phyloP scores from a whole-genome alignment of 2,113 vertebrate genomes.

The Uria aalge region DNA sequence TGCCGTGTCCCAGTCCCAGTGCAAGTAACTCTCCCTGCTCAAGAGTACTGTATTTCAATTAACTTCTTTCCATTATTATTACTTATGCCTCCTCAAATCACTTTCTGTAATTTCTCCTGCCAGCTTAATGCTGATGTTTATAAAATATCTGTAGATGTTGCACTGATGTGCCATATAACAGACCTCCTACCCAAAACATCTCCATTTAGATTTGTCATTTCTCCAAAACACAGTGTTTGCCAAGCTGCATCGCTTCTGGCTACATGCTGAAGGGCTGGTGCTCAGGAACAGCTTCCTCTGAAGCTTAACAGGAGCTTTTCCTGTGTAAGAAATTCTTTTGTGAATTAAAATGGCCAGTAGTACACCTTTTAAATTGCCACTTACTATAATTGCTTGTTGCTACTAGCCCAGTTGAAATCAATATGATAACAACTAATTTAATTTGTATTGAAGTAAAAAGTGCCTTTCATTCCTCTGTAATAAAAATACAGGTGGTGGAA shows the following conservation, averaged over 20 bases:
- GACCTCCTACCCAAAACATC: not conserved
- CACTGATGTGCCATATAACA: not conserved
- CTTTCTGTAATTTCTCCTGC: not conserved
- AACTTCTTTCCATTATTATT: not conserved
- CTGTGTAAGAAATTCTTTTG: not conserved
- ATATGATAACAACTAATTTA: not conserved
- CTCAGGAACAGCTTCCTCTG: not conserved
- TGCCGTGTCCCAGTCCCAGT: not conserved
- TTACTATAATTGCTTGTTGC: not conserved
- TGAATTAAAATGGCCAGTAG: conserved; percentile 5
- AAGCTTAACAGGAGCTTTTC: not conserved
- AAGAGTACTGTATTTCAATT: not conserved
- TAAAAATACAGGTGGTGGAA: not conserved
- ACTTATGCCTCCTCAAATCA: not conserved
- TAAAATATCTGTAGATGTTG: not conserved
- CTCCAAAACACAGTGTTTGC: not conserved
- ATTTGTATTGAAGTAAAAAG: not conserved
- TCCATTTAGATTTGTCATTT: not conserved
- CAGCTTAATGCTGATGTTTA: not conserved
- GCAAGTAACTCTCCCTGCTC: not conserved
- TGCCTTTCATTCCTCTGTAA: not conserved
- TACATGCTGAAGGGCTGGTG: not conserved
- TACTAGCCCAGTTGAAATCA: not conserved
- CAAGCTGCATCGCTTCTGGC: not conserved
- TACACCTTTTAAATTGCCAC: not conserved